phyloP scores from a whole-genome alignment of 2,888 invertebrate species.

The Archaeoteleia sp. region DNA sequence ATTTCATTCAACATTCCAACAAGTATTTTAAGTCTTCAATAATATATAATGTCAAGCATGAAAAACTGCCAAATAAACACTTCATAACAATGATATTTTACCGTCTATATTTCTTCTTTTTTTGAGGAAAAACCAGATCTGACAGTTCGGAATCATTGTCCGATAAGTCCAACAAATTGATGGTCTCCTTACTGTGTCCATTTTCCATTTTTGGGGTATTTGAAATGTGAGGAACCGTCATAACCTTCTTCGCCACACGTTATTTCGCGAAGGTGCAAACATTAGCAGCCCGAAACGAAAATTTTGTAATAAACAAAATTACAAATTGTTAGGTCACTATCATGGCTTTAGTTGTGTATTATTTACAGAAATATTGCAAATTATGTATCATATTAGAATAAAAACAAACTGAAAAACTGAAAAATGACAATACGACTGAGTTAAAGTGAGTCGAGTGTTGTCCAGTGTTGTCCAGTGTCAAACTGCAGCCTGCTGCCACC shows the following conservation, averaged over 20 bases:
- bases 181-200: conserved; percentile 79
- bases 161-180: conserved; percentile 79
- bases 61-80: too few species aligned
- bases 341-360: conserved; percentile 10
- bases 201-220: conserved; percentile 62
- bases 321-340: conserved; percentile 2
- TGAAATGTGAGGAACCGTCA: conserved; percentile 23
- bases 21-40: too few species aligned
- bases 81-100: conserved; percentile 57
- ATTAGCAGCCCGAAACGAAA: background rate
- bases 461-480: too few species aligned
- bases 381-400: conserved; percentile 10
- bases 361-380: background rate
- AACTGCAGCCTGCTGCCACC: too few species aligned
- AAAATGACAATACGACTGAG: conserved; percentile 9
- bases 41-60: too few species aligned
- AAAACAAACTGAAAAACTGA: conserved; percentile 21
- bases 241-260: conserved; percentile 25
- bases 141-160: conserved; percentile 80
- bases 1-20: too few species aligned
- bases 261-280: background rate
- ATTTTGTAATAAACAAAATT: background rate
- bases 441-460: too few species aligned
- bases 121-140: conserved; percentile 78
- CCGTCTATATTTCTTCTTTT: conserved; percentile 79